Base-by-base conservation (phyloP, 2,797 vertebrate species). In the Muraenolepis orangiensis region DNA sequence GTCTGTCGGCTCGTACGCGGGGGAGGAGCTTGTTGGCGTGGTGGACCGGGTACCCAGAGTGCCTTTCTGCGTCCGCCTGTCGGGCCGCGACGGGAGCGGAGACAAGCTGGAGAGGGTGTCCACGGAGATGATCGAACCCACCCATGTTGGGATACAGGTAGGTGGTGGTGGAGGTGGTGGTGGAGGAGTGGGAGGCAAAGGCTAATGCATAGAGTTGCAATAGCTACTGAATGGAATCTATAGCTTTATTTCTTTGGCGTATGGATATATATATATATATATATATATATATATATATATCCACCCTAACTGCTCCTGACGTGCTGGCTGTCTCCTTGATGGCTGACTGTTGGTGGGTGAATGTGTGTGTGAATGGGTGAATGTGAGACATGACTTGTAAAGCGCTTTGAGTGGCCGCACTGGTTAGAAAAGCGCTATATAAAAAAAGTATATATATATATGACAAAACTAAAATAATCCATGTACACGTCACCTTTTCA, bases 41-140 rank as follows among this genome's bases (percentile, higher is more conserved):
- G 80, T 94, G 74, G 87, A 87, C 14, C 84, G 88, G 2, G 81
- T 95, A 76, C 93, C 94, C 73, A 84, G 71, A 57, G 81, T 78
- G 12, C 89, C 92, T 6, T 96, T 96, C 83, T 92, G 90, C n/a
- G 78, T 96, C 42, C 85, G 85, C 70, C 88, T 96, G 12, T 88
- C 84, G 2, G 95, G 95, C 28, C 85, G 26, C 46, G 94, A 96
- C 67, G 23, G 81, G 20, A 77, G 3, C 3, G 94, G 94, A 11
- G 87, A 78, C 79, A 78, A 34, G 64, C 79, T 96, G 75, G 92
- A 92, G 83, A 92, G 95, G 75, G 90, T 90, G 11, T 95, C 95
- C 38, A 85, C 92, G 0, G 95, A 96, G 83, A 91, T 91, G 78
- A 87, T 94, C 66, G 91, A 90, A 12, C 92, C 94, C 20, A 93